A percentile compares a stretch with the other conserved stretches of the same genome.
Evolutionary conservation across 2,113 vertebrate genomes (phyloP).

Genomic region (Apteryx owenii): DNA sequence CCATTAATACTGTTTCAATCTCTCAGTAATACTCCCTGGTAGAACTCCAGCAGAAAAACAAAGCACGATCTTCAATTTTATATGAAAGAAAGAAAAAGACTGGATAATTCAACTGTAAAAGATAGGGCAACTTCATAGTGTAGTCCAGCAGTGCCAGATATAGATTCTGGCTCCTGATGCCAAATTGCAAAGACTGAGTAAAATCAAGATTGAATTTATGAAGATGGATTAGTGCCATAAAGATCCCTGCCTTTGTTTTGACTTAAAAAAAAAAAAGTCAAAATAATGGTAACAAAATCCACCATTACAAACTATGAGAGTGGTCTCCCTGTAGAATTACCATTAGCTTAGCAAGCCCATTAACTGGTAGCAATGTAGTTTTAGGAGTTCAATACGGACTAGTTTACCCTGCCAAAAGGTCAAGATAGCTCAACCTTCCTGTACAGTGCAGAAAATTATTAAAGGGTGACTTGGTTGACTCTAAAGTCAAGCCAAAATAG

Average conservation of each 20-base stretch:
- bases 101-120: background rate
- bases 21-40: background rate
- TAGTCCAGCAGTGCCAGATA: background rate
- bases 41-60: background rate
- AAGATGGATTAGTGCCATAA: background rate
- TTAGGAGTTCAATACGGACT: background rate
- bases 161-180: background rate
- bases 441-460: background rate
- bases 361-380: background rate
- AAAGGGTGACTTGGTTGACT: background rate
- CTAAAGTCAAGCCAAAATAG: background rate
- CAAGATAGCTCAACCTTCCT: background rate
- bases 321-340: background rate
- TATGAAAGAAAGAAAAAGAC: background rate
- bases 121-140: background rate
- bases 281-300: background rate
- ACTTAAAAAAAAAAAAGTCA: background rate
- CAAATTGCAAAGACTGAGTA: background rate
- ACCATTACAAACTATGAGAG: background rate
- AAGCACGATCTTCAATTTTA: background rate
- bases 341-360: background rate
- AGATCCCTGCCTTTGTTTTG: background rate
- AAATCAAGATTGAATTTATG: background rate
- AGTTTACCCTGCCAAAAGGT: background rate
- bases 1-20: background rate